Conservation (phyloP, 1,140 invertebrate genomes). For the Diorhabda elongata region DNA sequence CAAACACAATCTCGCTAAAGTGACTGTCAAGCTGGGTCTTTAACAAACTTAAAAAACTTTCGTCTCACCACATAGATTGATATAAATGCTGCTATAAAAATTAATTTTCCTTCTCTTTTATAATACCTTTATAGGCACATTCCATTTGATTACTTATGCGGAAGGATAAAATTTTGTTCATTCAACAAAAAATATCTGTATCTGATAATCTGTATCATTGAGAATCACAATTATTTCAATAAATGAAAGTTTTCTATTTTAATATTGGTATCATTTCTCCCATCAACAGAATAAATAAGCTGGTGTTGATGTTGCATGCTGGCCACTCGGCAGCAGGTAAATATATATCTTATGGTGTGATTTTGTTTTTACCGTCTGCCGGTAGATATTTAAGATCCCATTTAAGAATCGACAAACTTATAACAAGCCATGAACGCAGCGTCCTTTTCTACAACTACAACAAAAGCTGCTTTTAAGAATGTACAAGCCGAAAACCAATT, state of each 20-base stretch:
- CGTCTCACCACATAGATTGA: no score
- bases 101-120: no score
- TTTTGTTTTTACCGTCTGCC: conserved; percentile 32
- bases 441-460: conserved; percentile 12
- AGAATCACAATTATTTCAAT: no score
- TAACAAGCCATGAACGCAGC: conserved; percentile 33
- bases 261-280: background rate
- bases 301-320: conserved; percentile 1
- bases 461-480: conserved; percentile 25
- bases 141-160: no score
- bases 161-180: no score
- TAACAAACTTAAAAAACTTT: no score
- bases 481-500: conserved; percentile 19
- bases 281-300: background rate
- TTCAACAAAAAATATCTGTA: no score
- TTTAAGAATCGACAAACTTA: conserved; percentile 35
- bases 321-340: conserved; percentile 1
- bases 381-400: conserved; percentile 36
- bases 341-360: conserved; percentile 25
- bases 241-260: background rate
- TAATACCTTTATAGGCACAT: no score
- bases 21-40: no score
- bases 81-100: no score
- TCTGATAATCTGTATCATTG: no score
- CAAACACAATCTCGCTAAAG: no score